Evolutionary conservation across 2,797 vertebrate species (phyloP).

Genomic region (Bradypus variegatus): DNA sequence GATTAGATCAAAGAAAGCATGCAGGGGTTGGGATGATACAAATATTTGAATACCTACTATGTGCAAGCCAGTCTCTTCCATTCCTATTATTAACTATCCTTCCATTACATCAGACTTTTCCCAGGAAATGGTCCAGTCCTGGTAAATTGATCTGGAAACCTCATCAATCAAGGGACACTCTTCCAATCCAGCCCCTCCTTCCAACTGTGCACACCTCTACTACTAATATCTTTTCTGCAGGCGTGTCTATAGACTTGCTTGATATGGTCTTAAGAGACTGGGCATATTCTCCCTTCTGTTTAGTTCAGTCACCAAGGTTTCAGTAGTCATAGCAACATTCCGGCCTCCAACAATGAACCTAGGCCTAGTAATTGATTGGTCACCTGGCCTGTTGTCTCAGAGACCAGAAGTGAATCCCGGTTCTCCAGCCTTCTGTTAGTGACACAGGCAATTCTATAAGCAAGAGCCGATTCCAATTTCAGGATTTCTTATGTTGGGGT

Average conservation of each 20-base stretch:
- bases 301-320: slow-evolving; percentile 46
- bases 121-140: not conserved
- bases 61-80: not conserved
- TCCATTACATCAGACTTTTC: not conserved
- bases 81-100: not conserved
- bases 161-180: not conserved
- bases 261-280: not conserved
- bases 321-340: slow-evolving; percentile 49
- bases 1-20: not conserved
- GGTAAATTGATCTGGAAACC: not conserved
- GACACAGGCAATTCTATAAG: not conserved
- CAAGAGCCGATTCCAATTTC: not conserved
- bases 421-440: slow-evolving; percentile 20
- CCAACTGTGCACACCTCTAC: slow-evolving; percentile 39
- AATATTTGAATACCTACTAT: not conserved
- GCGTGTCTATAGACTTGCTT: slow-evolving; percentile 29
- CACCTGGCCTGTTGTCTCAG: slow-evolving; percentile 34
- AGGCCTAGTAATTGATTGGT: slow-evolving; percentile 29
- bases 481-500: slow-evolving; percentile 10
- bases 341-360: slow-evolving; percentile 36
- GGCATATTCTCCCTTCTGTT: slow-evolving; percentile 42
- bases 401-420: slow-evolving; percentile 34
- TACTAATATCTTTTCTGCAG: slow-evolving; percentile 20
- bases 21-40: not conserved
- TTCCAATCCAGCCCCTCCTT: not conserved